A percentile compares a stretch with the other conserved stretches of the same genome.
Evolutionary conservation across 1,140 invertebrate species (phyloP).

Genomic region (Drosophila aff.): DNA sequence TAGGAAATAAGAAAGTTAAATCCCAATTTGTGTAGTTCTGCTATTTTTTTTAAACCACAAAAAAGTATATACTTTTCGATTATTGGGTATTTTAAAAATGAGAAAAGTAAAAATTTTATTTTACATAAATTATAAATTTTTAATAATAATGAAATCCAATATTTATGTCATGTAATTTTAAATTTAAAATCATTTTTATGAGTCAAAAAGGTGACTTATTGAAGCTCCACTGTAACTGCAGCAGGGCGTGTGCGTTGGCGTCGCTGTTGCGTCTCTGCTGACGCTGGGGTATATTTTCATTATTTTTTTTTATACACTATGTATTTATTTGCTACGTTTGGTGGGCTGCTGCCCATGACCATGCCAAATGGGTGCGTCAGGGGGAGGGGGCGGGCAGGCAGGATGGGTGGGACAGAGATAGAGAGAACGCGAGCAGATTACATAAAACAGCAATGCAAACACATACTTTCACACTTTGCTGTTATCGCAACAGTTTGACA

Average conservation of each 20-base stretch:
- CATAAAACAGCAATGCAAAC: constrained; percentile 46
- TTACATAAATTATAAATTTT: too few species aligned
- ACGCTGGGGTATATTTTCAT: constrained; percentile 15
- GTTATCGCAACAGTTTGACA: constrained; percentile 28
- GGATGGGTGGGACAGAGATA: constrained; percentile 15
- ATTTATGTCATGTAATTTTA: background rate
- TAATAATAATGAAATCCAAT: too few species aligned
- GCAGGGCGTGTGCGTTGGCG: constrained; percentile 46
- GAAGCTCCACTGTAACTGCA: constrained; percentile 27
- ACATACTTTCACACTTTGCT: constrained; percentile 22
- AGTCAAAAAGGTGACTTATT: background rate
- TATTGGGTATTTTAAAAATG: too few species aligned
- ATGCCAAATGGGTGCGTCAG: constrained; percentile 37
- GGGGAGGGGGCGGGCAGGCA: background rate
- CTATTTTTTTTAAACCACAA: too few species aligned
- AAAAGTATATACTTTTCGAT: too few species aligned
- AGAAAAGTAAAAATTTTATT: background rate
- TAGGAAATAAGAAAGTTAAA: too few species aligned
- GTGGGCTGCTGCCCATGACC: constrained; percentile 60
- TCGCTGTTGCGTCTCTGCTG: constrained; percentile 22
- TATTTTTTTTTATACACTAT: constrained; percentile 13
- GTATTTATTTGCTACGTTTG: constrained; percentile 48
- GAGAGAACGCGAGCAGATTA: constrained; percentile 42
- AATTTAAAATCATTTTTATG: background rate
- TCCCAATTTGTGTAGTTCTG: too few species aligned